Evolutionary conservation across 2,797 vertebrate species (phyloP).

Genomic region (Prunella strophiata): DNA sequence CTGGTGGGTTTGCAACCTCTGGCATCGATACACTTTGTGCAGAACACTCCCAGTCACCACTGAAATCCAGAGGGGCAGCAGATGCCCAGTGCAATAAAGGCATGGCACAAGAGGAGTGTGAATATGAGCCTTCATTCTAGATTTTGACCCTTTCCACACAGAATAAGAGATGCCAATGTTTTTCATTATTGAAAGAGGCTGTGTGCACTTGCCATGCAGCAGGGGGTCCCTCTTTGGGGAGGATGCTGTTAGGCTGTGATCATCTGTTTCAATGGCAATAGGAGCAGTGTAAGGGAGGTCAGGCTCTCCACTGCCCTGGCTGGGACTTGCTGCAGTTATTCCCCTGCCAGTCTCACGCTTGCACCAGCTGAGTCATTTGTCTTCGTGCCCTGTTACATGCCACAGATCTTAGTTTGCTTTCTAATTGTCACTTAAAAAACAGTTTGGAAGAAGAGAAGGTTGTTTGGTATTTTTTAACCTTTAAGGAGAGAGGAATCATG

Average conservation of each 20-base stretch:
- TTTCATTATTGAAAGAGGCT: neutral
- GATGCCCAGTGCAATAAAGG: neutral
- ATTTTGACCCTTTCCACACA: neutral
- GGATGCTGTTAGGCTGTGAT: neutral
- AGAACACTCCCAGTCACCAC: neutral
- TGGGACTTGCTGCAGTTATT: neutral
- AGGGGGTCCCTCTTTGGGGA: neutral
- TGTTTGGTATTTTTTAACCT: neutral
- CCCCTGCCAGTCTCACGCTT: neutral
- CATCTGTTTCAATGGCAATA: neutral
- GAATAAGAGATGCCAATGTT: neutral
- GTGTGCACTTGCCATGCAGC: neutral
- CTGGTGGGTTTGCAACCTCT: neutral
- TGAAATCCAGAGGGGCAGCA: neutral
- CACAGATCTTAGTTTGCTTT: neutral
- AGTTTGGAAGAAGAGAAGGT: neutral
- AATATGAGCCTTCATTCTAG: neutral
- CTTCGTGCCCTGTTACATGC: neutral
- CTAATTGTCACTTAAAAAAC: neutral
- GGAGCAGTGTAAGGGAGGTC: neutral
- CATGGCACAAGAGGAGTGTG: neutral
- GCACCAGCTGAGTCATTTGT: neutral
- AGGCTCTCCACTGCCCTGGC: neutral
- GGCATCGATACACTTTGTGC: accelerated
- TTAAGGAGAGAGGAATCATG: neutral